Evolutionary conservation across 2,797 vertebrate genomes (phyloP), one percentile per base, ranked within the genome.

Genomic region (Chaenodraco wilsoni): DNA sequence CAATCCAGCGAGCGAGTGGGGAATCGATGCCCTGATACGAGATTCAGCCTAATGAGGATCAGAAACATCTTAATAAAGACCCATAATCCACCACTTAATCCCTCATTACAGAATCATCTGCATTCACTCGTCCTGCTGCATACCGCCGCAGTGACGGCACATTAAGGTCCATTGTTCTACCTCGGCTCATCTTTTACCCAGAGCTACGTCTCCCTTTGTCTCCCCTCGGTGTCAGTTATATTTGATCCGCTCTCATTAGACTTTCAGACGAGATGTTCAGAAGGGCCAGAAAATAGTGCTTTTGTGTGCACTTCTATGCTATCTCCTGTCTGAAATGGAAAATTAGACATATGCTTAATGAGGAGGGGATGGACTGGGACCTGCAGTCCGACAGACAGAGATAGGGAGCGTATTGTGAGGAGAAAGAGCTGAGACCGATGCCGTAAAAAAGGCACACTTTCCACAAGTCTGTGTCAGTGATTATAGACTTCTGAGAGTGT

Each of bases 31-130:
- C 74, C 87, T 89, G 91, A 93, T 93, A 93, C 83, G 73, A 90
- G 89, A 90, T 88, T 87, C 76, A 83, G 84, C 89, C 93, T 95
- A 94, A 95, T 94, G 92, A 94, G 94, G 89, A 94, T 94, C 91
- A 94, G 89, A 92, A 94, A 93, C 91, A 94, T 94, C 94, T 95
- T 95, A 93, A 95, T 95, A 95, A 93, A 94, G 92, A 88, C 91
- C 91, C 89, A 69, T 94, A 95, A 95, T 94, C 93, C 93, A 74
- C 82, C 80, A 89, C 88, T 92, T 95, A 95, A 95, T 94, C 92
- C 93, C 92, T 94, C 92, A 93, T 94, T 95, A 95, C 92, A 91
- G 91, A 90, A 87, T 86, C 88, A 92, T 90, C 91, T 91, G 86
- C 91, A 94, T 94, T 94, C 92, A 91, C 74, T 70, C 77, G 65